phyloP scores from a whole-genome alignment of 2,797 vertebrate species.

The Argya squamiceps region DNA sequence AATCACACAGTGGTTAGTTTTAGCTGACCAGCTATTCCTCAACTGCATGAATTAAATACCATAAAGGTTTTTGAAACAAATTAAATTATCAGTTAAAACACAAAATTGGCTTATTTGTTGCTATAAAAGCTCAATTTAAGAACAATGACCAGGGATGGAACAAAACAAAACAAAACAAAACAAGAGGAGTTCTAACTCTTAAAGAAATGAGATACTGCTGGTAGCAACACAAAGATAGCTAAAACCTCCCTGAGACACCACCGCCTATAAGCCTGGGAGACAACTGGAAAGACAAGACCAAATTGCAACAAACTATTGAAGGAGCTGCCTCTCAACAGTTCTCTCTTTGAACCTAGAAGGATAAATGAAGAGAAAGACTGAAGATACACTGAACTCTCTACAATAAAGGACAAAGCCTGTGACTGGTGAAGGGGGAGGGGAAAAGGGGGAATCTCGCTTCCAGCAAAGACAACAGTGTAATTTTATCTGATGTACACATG shows the following conservation, averaged over 20 bases:
- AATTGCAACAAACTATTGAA: constrained; percentile 12
- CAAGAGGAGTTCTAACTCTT: background rate
- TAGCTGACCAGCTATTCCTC: background rate
- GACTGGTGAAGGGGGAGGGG: background rate
- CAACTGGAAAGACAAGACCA: background rate
- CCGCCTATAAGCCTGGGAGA: background rate
- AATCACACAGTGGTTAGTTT: background rate
- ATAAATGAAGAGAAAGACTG: constrained; percentile 23
- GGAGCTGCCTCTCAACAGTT: constrained; percentile 11
- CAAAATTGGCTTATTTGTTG: background rate
- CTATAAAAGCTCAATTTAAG: background rate
- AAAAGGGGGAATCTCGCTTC: constrained; percentile 27
- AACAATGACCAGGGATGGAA: background rate
- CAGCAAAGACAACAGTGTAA: constrained; percentile 44
- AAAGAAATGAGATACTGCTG: background rate
- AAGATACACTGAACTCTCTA: constrained; percentile 1
- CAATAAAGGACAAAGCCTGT: constrained; percentile 38
- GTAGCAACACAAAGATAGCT: background rate
- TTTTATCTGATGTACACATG: constrained; percentile 28
- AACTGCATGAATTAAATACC: background rate
- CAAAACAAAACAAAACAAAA: background rate
- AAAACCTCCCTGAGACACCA: background rate
- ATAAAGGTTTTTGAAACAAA: background rate
- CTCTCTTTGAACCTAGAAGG: constrained; percentile 8
- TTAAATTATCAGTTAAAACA: background rate